phyloP scores from a whole-genome alignment of 2,113 vertebrate species.

The Hystrix brachyura region DNA sequence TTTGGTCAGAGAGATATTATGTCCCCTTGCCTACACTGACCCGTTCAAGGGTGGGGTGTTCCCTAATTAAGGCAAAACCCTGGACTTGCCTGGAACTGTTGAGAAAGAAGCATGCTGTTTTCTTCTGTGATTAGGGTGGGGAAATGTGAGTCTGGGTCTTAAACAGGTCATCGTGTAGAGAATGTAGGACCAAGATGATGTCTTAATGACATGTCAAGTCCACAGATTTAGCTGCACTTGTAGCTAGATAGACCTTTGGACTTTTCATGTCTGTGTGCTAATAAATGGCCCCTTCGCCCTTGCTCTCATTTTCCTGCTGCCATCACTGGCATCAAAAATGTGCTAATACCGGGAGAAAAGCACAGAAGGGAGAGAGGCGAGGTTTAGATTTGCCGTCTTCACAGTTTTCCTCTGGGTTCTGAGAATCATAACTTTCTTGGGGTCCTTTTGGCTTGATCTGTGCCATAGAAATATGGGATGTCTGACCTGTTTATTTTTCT shows the following conservation, averaged over 20 bases:
- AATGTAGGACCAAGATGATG: background rate
- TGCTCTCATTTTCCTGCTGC: background rate
- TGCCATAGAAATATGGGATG: background rate
- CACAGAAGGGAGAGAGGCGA: background rate
- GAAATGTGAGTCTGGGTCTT: background rate
- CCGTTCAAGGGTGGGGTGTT: background rate
- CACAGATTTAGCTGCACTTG: background rate
- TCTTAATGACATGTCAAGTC: background rate
- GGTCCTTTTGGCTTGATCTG: background rate
- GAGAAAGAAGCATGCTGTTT: background rate
- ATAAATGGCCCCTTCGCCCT: background rate
- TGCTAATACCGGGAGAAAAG: background rate
- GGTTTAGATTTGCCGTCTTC: background rate
- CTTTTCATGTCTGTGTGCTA: background rate
- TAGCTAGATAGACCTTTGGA: background rate
- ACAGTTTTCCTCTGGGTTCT: constrained; percentile 29
- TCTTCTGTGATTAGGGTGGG: background rate
- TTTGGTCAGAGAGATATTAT: background rate
- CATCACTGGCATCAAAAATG: background rate
- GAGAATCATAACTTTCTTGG: constrained; percentile 29
- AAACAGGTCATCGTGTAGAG: too few relatives aligned
- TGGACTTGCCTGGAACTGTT: background rate
- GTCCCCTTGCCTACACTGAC: background rate
- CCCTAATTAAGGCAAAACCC: background rate
- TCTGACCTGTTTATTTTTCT: background rate